Evolutionary conservation across 2,113 vertebrate species (phyloP).

Genomic region (Myotis brandtii): DNA sequence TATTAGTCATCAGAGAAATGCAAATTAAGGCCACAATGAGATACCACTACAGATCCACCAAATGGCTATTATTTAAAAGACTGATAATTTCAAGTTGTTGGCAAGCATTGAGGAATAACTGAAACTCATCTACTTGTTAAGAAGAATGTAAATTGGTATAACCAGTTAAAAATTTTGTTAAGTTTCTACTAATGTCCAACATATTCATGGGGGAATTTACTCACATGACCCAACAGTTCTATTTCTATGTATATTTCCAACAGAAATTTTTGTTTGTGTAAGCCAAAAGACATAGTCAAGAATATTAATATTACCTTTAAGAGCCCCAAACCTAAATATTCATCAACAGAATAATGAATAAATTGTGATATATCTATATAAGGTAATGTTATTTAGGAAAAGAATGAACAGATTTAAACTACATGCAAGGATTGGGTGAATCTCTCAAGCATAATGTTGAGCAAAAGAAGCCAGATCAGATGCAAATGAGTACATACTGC

Average conservation of each 20-base stretch:
- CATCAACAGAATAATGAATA: background rate
- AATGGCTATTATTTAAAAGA: background rate
- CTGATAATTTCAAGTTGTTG: background rate
- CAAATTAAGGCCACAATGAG: background rate
- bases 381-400: background rate
- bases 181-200: conserved; percentile 1
- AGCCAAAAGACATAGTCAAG: background rate
- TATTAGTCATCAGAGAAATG: conserved; percentile 25
- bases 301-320: background rate
- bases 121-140: background rate
- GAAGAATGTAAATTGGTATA: conserved; percentile 34
- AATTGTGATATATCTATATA: background rate
- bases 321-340: background rate
- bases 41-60: background rate
- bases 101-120: background rate
- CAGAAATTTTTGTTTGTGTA: background rate
- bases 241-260: conserved; percentile 39
- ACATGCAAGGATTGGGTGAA: background rate
- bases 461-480: background rate
- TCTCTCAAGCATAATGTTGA: background rate
- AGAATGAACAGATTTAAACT: conserved; percentile 9
- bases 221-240: background rate
- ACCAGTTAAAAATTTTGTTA: conserved; percentile 32
- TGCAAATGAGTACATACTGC: background rate
- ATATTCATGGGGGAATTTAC: background rate